Conservation (phyloP, 2,888 invertebrate genomes). For the Xestia xanthographa region DNA sequence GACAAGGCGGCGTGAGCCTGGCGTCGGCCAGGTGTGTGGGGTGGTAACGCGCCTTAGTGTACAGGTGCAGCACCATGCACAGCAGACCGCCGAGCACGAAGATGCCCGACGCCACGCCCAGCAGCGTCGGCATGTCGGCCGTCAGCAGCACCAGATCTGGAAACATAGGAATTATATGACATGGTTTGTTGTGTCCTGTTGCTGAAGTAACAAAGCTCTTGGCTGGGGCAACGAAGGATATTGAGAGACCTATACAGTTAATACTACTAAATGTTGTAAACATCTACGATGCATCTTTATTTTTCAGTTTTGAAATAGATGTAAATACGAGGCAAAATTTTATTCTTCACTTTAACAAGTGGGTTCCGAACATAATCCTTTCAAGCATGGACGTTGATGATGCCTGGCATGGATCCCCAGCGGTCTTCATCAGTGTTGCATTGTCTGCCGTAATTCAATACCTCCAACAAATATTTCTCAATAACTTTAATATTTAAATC, state of each 20-base stretch:
- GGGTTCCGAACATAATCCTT: background rate
- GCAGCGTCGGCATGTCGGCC: slow-evolving; percentile 96
- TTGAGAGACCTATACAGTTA: background rate
- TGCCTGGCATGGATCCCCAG: background rate
- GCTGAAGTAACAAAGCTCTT: background rate
- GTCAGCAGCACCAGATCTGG: slow-evolving; percentile 94
- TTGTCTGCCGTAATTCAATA: too few relatives aligned
- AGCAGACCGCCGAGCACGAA: slow-evolving; percentile 96
- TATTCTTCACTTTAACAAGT: background rate
- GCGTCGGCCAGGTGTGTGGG: slow-evolving; percentile 96
- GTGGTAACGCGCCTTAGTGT: slow-evolving; percentile 92
- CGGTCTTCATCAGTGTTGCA: background rate
- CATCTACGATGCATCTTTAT: background rate
- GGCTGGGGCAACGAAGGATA: background rate
- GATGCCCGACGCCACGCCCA: slow-evolving; percentile 96
- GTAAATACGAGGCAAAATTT: background rate
- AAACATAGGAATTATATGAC: background rate
- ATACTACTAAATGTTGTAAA: background rate
- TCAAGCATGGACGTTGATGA: background rate
- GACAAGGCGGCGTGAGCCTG: slow-evolving; percentile 95
- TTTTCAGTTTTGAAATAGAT: background rate
- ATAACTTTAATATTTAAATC: background rate
- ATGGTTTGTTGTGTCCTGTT: background rate
- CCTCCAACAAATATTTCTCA: background rate
- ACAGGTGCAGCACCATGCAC: slow-evolving; percentile 96